Evolutionary conservation across 1,140 invertebrate genomes (phyloP).

Genomic region (Tachypleus tridentatus): DNA sequence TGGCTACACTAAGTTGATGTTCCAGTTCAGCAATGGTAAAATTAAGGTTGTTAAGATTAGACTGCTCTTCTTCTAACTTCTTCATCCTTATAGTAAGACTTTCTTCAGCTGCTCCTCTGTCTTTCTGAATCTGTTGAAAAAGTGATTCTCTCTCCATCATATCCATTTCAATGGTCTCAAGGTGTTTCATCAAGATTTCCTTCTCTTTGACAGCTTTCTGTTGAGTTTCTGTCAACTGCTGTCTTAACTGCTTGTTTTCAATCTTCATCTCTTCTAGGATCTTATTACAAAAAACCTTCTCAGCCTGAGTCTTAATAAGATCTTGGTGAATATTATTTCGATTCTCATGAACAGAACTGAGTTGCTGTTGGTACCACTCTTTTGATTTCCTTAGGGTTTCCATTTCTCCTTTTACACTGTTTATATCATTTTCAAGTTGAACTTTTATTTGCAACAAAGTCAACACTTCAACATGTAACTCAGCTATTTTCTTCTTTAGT

Average conservation of each 20-base stretch:
- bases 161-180: slow-evolving; percentile 38
- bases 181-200: slow-evolving; percentile 34
- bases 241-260: slow-evolving; percentile 31
- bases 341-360: slow-evolving; percentile 32
- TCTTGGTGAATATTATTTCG: slow-evolving; percentile 34
- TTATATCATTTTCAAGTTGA: slow-evolving; percentile 33
- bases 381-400: slow-evolving; percentile 33
- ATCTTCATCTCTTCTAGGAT: slow-evolving; percentile 33
- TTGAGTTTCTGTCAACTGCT: slow-evolving; percentile 33
- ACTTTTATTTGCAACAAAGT: slow-evolving; percentile 33
- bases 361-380: slow-evolving; percentile 39
- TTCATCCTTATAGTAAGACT: slow-evolving; percentile 30
- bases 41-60: slow-evolving; percentile 25
- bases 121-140: slow-evolving; percentile 35
- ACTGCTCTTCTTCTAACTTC: slow-evolving; percentile 35
- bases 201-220: slow-evolving; percentile 35
- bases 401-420: slow-evolving; percentile 33
- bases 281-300: slow-evolving; percentile 28
- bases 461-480: slow-evolving; percentile 38
- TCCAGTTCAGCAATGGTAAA: slow-evolving; percentile 32
- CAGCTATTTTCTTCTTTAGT: slow-evolving; percentile 38
- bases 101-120: slow-evolving; percentile 32
- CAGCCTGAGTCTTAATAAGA: slow-evolving; percentile 31
- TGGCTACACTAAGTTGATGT: slow-evolving; percentile 31
- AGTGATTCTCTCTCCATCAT: slow-evolving; percentile 38